Conservation (phyloP, 2,113 vertebrate species). For the Oreotragus oreotragus region DNA sequence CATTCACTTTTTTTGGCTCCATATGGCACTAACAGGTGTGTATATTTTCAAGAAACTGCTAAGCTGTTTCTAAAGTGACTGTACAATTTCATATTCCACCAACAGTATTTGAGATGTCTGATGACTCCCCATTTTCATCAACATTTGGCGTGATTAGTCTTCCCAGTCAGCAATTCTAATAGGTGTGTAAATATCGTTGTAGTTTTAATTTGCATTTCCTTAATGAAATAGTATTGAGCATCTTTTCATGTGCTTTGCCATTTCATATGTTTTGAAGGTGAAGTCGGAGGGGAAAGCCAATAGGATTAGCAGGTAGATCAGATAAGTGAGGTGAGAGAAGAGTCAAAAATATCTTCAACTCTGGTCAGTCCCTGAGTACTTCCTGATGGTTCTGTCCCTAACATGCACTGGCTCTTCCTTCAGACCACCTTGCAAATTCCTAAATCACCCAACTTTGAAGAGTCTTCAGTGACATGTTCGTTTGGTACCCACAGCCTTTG, state of each 20-base stretch:
- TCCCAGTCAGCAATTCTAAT: not conserved
- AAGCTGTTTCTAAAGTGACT: not conserved
- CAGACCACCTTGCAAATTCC: not conserved
- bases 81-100: not conserved
- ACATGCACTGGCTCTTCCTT: not conserved
- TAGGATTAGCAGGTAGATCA: not conserved
- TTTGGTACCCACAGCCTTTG: not conserved
- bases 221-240: not conserved
- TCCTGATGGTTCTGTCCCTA: not conserved
- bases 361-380: not conserved
- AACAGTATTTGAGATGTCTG: not conserved
- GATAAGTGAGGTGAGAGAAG: not conserved
- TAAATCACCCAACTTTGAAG: not conserved
- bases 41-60: not conserved
- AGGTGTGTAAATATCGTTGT: not conserved
- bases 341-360: not conserved
- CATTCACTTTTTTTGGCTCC: not conserved
- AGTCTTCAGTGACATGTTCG: not conserved
- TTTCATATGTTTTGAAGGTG: not conserved
- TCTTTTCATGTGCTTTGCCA: not conserved
- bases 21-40: not conserved
- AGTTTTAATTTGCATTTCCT: not conserved
- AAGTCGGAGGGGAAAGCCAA: not conserved
- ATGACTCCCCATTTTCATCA: not conserved
- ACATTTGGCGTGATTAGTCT: not conserved